A percentile compares a stretch with the other conserved stretches of the same genome.
These are phyloP conservation scores for Bombyx mandarina DNA, from an alignment of 1,140 invertebrate species.

Conservation along the genomic window DNA sequence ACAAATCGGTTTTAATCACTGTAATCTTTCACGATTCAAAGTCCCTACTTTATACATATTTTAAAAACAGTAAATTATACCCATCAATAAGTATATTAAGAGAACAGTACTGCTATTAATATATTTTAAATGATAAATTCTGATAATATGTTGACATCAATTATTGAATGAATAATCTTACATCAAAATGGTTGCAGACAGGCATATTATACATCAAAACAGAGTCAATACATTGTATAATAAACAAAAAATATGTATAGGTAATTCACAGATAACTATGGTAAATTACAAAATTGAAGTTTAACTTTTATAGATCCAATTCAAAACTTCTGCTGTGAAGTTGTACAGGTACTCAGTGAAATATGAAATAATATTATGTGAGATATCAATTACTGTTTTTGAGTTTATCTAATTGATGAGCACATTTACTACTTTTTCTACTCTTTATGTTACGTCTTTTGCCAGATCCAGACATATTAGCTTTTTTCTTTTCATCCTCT, in stretches of 20 bases:
- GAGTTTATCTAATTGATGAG: constrained; percentile 1
- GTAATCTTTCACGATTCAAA: too few relatives aligned
- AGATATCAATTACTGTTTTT: constrained; percentile 2
- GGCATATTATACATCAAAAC: too few relatives aligned
- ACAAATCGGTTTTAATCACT: too few relatives aligned
- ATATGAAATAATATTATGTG: neutral
- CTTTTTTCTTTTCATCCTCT: constrained; percentile 52
- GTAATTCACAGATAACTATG: neutral
- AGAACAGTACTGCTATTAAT: too few relatives aligned
- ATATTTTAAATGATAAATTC: too few relatives aligned
- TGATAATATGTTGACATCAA: too few relatives aligned
- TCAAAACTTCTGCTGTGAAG: neutral
- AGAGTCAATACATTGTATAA: neutral
- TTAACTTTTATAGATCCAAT: neutral
- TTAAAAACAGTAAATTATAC: too few relatives aligned
- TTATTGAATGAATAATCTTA: neutral
- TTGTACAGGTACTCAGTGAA: neutral
- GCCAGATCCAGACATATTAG: constrained; percentile 27
- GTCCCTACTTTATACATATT: too few relatives aligned
- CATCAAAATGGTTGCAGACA: neutral
- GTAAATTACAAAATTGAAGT: neutral
- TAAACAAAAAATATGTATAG: neutral
- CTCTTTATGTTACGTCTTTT: constrained; percentile 34
- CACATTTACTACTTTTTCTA: constrained; percentile 19
- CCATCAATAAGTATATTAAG: too few relatives aligned